phyloP scores from a whole-genome alignment of 1,140 invertebrate genomes.

The Drosophila quadrilineata region DNA sequence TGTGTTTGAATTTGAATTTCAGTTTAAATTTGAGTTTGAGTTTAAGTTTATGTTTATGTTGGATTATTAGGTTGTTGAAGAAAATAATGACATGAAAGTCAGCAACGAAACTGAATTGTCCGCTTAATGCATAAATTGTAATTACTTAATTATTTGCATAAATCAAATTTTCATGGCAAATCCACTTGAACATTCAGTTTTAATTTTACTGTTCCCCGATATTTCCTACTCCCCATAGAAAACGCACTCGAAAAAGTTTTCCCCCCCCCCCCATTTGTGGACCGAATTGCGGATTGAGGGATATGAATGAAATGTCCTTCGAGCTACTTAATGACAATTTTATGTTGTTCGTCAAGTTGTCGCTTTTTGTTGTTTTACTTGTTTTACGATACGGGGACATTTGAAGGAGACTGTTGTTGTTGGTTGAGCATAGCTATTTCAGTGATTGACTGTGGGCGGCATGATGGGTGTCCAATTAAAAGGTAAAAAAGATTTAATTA shows the following conservation, averaged over 20 bases:
- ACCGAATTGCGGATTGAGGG: slow-evolving; percentile 16
- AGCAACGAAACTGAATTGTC: slow-evolving; percentile 47
- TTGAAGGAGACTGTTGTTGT: neutral
- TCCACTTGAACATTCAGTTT: slow-evolving; percentile 11
- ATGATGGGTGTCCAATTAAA: slow-evolving; percentile 24
- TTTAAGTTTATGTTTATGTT: slow-evolving; percentile 34
- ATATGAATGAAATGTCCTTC: slow-evolving; percentile 29
- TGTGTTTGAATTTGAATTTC: slow-evolving; percentile 12
- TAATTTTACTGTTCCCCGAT: slow-evolving; percentile 36
- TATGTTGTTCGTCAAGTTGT: slow-evolving; percentile 59
- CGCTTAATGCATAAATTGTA: slow-evolving; percentile 58
- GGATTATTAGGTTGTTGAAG: too few species aligned
- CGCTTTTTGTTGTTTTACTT: too few species aligned
- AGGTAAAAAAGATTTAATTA: slow-evolving; percentile 38
- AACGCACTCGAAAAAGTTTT: slow-evolving; percentile 51
- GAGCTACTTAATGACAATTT: slow-evolving; percentile 64
- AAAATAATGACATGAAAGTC: slow-evolving; percentile 69
- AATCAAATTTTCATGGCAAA: slow-evolving; percentile 46
- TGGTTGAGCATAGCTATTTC: slow-evolving; percentile 43
- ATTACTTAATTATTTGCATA: slow-evolving; percentile 76
- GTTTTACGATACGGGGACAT: slow-evolving; percentile 40
- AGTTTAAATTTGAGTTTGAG: slow-evolving; percentile 6
- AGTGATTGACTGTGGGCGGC: slow-evolving; percentile 38
- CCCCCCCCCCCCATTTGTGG: neutral
- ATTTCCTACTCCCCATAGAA: slow-evolving; percentile 31